Evolutionary conservation across 2,888 invertebrate species (phyloP), one percentile per base, ranked within the genome.

Genomic region (Watsonalla binaria): DNA sequence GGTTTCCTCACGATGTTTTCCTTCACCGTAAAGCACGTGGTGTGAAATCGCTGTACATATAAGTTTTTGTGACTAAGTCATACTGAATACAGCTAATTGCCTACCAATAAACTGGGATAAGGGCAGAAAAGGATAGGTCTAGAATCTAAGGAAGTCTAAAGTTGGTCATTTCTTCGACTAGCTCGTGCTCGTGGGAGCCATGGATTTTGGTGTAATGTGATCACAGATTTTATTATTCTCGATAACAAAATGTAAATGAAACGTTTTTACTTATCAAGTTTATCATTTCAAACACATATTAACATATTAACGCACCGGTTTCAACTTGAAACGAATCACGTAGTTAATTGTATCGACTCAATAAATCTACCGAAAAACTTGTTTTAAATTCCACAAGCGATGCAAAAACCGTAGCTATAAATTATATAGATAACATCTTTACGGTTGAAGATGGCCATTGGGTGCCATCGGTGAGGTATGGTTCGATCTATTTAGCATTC

Each of bases 301-400:
- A 42, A 42, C 42, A 42, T 42, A 42, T 11, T 46, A 14, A 46
- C 14, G 46, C 46, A 14, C 9, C 14, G 46, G 6, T 46, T 14
- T 14, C 60, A 62, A 48, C 8, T 62, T 68, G 63, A 66, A 67
- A 68, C 62, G 64, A 62, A 70, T 70, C 68, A 65, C 59, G 56
- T 57, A 65, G 65, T 66, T 66, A 68, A 68, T 65, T 69, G 65
- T 66, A 71, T 71, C 61, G 62, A 46, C 45, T 60, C 59, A 62
- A 60, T 70, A 68, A 65, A 70, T 65, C 51, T 64, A 33, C 52
- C 14, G 37, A 48, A 46, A 14, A 60, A 66, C 63, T 59, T 54
- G 64, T 65, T 66, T 24, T 60, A 47, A 51, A 58, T 56, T 54
- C 42, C 42, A 11, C 42, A 14, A 14, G 14, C 6, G 46, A 46